A percentile compares a stretch with the other conserved stretches of the same genome.
These are phyloP conservation scores for Tiliacea aurago DNA, from an alignment of 2,888 invertebrate genomes.

Conservation along the genomic window DNA sequence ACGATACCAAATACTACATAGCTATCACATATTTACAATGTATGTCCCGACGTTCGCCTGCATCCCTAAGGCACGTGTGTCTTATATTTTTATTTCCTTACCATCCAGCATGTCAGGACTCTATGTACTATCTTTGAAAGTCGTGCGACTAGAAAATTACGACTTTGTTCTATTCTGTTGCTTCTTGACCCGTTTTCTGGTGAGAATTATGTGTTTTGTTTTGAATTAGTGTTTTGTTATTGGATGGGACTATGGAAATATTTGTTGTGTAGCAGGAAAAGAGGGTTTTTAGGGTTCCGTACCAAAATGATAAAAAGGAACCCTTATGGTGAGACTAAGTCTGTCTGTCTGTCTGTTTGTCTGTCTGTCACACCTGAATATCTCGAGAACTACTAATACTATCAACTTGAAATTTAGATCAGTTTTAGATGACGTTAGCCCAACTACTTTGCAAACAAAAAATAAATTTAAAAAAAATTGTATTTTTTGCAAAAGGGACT, in stretches of 20 bases:
- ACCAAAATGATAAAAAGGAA: too few species aligned
- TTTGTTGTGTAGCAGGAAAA: too few species aligned
- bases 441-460: too few species aligned
- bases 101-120: slow-evolving; percentile 25
- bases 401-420: too few species aligned
- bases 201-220: slow-evolving; percentile 14
- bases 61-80: slow-evolving; percentile 43
- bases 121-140: slow-evolving; percentile 36
- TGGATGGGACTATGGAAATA: not conserved
- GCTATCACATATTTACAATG: slow-evolving; percentile 40
- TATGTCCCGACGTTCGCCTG: slow-evolving; percentile 13
- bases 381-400: too few species aligned
- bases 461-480: too few species aligned
- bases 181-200: slow-evolving; percentile 45
- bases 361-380: too few species aligned
- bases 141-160: slow-evolving; percentile 53
- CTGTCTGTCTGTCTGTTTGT: too few species aligned
- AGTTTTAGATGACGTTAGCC: too few species aligned
- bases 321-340: too few species aligned
- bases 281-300: too few species aligned
- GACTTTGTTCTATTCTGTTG: slow-evolving; percentile 26
- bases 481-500: too few species aligned
- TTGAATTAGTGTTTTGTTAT: not conserved
- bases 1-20: not conserved
- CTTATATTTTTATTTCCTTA: slow-evolving; percentile 57